Evolutionary conservation across 1,140 invertebrate genomes (phyloP).

Genomic region (Eulimnadia texana): DNA sequence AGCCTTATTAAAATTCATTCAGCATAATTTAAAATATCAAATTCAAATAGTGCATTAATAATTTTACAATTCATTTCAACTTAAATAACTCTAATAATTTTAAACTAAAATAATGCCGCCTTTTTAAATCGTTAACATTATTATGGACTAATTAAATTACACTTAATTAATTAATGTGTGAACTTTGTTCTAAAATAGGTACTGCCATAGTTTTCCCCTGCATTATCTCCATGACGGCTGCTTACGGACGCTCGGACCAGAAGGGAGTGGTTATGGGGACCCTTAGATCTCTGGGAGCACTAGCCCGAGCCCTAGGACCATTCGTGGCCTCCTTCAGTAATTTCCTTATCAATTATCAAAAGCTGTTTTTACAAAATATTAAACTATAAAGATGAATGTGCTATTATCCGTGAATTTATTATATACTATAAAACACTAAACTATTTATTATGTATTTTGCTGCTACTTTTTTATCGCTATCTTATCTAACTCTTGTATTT

Average conservation of each 20-base stretch:
- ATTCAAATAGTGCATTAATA: too few relatives aligned
- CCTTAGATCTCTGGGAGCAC: slow-evolving; percentile 80
- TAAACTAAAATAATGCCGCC: too few relatives aligned
- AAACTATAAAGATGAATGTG: not conserved
- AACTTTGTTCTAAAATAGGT: slow-evolving; percentile 36
- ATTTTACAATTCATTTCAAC: too few relatives aligned
- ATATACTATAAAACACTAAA: too few relatives aligned
- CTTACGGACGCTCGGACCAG: slow-evolving; percentile 61
- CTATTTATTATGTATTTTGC: too few relatives aligned
- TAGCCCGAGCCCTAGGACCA: slow-evolving; percentile 84
- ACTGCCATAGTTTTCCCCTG: slow-evolving; percentile 90
- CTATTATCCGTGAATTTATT: not conserved
- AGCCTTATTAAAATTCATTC: too few relatives aligned
- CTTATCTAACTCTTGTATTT: too few relatives aligned
- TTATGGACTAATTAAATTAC: not conserved
- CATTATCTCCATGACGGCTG: slow-evolving; percentile 74
- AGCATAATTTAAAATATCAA: too few relatives aligned
- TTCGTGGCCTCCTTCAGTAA: slow-evolving; percentile 50
- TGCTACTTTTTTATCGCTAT: too few relatives aligned
- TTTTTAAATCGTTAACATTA: too few relatives aligned
- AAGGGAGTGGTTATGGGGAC: slow-evolving; percentile 87
- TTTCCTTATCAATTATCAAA: not conserved
- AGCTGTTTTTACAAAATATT: not conserved
- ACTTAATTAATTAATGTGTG: not conserved
- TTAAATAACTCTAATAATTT: slow-evolving; percentile 6